Evolutionary conservation across 2,888 invertebrate species (phyloP).

Genomic region (Trisateles emortualis): DNA sequence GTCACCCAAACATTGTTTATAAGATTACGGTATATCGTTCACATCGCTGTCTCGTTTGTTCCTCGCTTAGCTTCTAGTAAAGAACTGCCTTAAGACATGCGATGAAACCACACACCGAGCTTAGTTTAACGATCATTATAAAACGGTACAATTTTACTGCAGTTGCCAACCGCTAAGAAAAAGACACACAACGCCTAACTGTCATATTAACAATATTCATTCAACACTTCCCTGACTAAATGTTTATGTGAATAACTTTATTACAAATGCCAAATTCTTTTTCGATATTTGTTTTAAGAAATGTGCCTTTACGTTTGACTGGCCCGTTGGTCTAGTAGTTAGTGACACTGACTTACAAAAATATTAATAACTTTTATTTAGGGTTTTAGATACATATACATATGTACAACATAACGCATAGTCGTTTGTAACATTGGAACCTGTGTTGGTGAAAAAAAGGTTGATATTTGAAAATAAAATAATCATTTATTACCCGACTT

Average conservation of each 20-base stretch:
- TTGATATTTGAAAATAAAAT: too few species aligned
- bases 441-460: too few species aligned
- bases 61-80: slow-evolving; percentile 26
- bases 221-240: slow-evolving; percentile 19
- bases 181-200: slow-evolving; percentile 27
- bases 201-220: slow-evolving; percentile 39
- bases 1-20: slow-evolving; percentile 11
- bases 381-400: too few species aligned
- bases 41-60: slow-evolving; percentile 20
- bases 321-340: too few species aligned
- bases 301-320: too few species aligned
- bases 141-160: slow-evolving; percentile 75
- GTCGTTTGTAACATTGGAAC: too few species aligned
- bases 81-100: slow-evolving; percentile 43
- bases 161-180: slow-evolving; percentile 44
- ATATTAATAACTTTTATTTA: not conserved
- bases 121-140: slow-evolving; percentile 74
- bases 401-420: too few species aligned
- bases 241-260: not conserved
- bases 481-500: too few species aligned
- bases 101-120: slow-evolving; percentile 65
- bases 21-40: slow-evolving; percentile 20
- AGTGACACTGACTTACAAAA: too few species aligned
- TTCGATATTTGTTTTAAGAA: too few species aligned
- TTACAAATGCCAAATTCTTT: not conserved